Percentiles rank a stretch among this genome's conserved stretches.
Evolutionary conservation across 2,888 invertebrate species (phyloP).

Genomic region (Oscheius myriophilus): DNA sequence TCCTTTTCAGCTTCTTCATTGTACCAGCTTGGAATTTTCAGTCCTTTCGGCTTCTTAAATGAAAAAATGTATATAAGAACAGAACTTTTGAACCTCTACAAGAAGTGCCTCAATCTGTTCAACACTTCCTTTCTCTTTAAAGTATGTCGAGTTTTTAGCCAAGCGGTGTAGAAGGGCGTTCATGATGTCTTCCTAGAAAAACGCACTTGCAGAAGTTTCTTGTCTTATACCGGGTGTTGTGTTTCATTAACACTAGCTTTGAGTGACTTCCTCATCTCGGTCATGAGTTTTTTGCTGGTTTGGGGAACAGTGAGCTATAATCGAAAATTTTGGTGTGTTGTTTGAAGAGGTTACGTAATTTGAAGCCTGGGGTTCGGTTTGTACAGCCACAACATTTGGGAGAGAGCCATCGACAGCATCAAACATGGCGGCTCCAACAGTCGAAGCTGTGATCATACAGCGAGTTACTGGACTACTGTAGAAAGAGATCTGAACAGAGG

Average conservation of each 20-base stretch:
- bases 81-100: neutral
- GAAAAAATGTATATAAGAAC: neutral
- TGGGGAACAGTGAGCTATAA: conserved; percentile 16
- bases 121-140: neutral
- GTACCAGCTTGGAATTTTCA: conserved; percentile 48
- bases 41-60: conserved; percentile 40
- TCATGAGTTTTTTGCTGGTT: neutral
- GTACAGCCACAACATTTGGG: neutral
- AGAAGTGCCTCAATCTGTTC: neutral
- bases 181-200: conserved; percentile 15
- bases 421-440: conserved; percentile 12
- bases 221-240: neutral
- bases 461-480: conserved; percentile 14
- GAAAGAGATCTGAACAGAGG: conserved; percentile 8
- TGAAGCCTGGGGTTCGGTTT: neutral
- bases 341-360: neutral
- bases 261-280: neutral
- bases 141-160: conserved; percentile 9
- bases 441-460: conserved; percentile 16
- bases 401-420: neutral
- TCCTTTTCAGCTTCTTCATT: conserved; percentile 40
- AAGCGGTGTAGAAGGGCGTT: neutral
- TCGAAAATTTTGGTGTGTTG: neutral
- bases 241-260: neutral
- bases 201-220: too few relatives aligned